Base-by-base conservation (phyloP, 2,888 invertebrate genomes). In the Isoperla grammatica region DNA sequence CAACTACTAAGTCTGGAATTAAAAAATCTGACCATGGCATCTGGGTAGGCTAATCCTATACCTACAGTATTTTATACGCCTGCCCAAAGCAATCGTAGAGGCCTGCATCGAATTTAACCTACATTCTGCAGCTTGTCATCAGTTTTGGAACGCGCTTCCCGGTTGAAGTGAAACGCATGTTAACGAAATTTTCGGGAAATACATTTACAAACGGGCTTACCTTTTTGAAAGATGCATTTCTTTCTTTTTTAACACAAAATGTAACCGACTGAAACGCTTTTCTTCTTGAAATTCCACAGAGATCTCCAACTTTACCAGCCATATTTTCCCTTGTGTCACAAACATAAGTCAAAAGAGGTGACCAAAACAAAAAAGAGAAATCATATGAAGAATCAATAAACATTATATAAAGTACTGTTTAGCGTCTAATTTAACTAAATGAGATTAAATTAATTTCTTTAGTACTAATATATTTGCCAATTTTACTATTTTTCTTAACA, bases 211-310 rank as follows among this genome's bases (percentile, higher is more conserved):
- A 5, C 2, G 29, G 17, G 15, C 6, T 19, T 69, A 77, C 78
- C 73, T 76, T 77, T 66, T 76, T 76, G 23, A 74, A 73, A n/a
- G 76, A 74, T 35, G 75, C 75, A 61, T 74, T 72, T 56, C 76
- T 72, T 63, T 77, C 76, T 67, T 76, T 76, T 69, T 77, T 77
- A 29, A 76, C 72, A 67, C 75, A 75, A 62, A 76, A 71, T 45
- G 75, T 66, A 19, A 69, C 64, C 35, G 71, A 67, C 67, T 75
- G 73, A 59, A 70, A 67, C 17, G 71, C 67, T 65, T 72, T 71
- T 67, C 73, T 73, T 60, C 75, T 69, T 56, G 72, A 70, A 66
- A 74, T 67, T 63, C 74, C 71, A 65, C 68, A 64, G 60, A 65
- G 64, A 56, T 64, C 57, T 61, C 64, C 62, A 58, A 63, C 65